Evolutionary conservation across 2,888 invertebrate species (phyloP).

Genomic region (Cryptosula pallasiana): DNA sequence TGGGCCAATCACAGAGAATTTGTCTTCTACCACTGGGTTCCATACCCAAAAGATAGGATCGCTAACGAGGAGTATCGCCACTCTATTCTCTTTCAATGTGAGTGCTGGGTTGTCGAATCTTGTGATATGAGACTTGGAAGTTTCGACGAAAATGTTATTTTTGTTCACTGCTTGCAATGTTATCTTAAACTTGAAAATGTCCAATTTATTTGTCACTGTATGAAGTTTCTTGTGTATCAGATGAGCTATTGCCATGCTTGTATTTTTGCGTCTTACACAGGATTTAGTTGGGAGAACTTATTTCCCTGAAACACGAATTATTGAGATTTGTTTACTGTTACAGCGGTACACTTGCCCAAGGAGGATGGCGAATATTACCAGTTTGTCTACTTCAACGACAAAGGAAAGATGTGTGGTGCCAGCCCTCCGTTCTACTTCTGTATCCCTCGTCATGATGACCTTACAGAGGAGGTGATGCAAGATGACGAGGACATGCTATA

Average conservation of each 20-base stretch:
- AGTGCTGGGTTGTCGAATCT: no score
- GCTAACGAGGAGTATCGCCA: not conserved
- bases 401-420: conserved; percentile 46
- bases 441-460: conserved; percentile 41
- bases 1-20: conserved; percentile 40
- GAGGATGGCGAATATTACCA: conserved; percentile 54
- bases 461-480: conserved; percentile 42
- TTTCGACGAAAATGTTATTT: no score
- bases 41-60: conserved; percentile 21
- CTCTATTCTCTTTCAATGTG: not conserved
- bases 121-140: no score
- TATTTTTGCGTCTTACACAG: no score
- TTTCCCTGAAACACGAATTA: no score
- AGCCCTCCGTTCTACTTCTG: conserved; percentile 53
- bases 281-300: no score
- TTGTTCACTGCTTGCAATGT: no score
- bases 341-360: conserved; percentile 44
- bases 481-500: conserved; percentile 48
- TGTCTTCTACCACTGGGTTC: conserved; percentile 44
- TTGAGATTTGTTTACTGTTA: no score
- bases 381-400: conserved; percentile 49
- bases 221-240: no score
- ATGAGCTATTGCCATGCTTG: no score
- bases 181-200: no score
- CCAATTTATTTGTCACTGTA: no score